A percentile compares a stretch with the other conserved stretches of the same genome.
phyloP scores from a whole-genome alignment of 2,888 invertebrate species.

The Cyclophora albipunctata region DNA sequence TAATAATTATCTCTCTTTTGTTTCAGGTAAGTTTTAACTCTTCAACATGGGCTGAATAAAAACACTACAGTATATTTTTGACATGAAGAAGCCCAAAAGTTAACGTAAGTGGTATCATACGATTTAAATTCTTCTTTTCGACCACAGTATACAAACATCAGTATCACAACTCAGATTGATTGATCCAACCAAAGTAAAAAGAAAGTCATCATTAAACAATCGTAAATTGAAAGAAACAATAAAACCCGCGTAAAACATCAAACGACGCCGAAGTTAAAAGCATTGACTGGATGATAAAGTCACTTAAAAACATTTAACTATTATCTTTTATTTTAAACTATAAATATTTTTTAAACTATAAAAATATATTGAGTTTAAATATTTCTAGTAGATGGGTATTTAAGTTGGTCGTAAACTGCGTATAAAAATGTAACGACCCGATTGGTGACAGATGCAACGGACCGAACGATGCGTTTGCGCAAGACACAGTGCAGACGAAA shows the following conservation, averaged over 20 bases:
- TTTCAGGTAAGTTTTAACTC: too few relatives aligned
- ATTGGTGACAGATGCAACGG: constrained; percentile 39
- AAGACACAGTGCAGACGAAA: constrained; percentile 11
- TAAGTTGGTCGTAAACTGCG: constrained; percentile 31
- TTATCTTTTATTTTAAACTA: constrained; percentile 47
- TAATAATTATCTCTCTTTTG: too few relatives aligned
- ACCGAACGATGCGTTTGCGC: constrained; percentile 27
- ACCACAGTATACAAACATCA: too few relatives aligned
- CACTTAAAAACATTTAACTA: constrained; percentile 51
- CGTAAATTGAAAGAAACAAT: constrained; percentile 30
- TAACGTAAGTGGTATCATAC: too few relatives aligned
- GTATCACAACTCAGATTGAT: not conserved
- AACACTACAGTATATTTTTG: too few relatives aligned
- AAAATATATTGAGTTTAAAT: constrained; percentile 62
- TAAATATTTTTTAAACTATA: constrained; percentile 54
- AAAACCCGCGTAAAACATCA: constrained; percentile 38
- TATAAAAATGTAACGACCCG: constrained; percentile 44
- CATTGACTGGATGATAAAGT: constrained; percentile 44
- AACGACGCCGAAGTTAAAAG: constrained; percentile 39
- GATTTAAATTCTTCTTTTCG: too few relatives aligned
- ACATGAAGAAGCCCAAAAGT: too few relatives aligned
- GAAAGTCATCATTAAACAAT: constrained; percentile 19
- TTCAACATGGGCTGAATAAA: too few relatives aligned
- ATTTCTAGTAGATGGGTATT: constrained; percentile 46
- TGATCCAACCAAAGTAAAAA: constrained; percentile 2